Percentiles rank a stretch among this genome's conserved stretches.
These are phyloP conservation scores for Isichthys henryi DNA, from an alignment of 2,113 vertebrate species.

Conservation along the genomic window DNA sequence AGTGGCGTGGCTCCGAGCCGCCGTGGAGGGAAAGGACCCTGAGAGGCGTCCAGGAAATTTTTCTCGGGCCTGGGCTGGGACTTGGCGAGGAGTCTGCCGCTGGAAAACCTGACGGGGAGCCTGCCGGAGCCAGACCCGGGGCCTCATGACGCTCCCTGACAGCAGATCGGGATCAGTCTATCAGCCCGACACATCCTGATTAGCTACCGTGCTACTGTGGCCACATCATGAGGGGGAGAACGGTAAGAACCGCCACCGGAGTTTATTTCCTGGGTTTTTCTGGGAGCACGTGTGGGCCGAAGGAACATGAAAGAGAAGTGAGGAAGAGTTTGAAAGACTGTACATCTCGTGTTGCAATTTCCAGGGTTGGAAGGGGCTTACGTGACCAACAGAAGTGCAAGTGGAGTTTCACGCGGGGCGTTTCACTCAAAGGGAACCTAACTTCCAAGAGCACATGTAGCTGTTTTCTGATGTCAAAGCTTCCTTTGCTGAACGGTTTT, in stretches of 20 bases:
- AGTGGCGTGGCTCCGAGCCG: conserved; percentile 62
- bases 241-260: conserved; percentile 18
- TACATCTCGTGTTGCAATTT: background rate
- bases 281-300: background rate
- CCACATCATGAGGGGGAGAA: conserved; percentile 42
- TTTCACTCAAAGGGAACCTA: background rate
- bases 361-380: background rate
- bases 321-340: background rate
- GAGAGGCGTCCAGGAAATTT: conserved; percentile 77
- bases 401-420: background rate
- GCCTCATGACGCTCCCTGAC: conserved; percentile 59
- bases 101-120: conserved; percentile 84
- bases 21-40: conserved; percentile 50
- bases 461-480: background rate
- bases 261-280: background rate
- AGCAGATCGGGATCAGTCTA: conserved; percentile 43
- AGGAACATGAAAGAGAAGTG: background rate
- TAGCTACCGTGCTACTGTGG: conserved; percentile 13
- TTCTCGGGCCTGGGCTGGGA: conserved; percentile 79
- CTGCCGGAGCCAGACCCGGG: conserved; percentile 57
- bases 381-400: background rate
- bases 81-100: conserved; percentile 69
- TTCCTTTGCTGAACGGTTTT: background rate
- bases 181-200: conserved; percentile 40
- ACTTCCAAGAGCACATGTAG: background rate